Conservation (phyloP, 1,140 invertebrate species). For the Uloborus diversus region DNA sequence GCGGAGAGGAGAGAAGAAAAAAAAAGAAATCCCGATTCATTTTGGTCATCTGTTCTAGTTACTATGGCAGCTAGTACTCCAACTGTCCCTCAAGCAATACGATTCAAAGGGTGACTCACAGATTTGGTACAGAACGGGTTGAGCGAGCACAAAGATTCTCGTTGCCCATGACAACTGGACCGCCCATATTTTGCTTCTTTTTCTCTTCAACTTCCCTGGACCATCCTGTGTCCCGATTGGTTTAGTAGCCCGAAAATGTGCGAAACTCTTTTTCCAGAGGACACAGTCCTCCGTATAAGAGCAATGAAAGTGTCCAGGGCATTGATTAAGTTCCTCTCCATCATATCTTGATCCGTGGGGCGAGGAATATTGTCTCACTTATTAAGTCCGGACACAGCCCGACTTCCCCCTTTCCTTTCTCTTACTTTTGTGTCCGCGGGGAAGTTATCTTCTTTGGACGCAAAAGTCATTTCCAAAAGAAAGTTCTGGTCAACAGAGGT, state of each 20-base stretch:
- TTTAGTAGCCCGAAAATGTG: constrained; percentile 35
- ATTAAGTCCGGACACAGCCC: constrained; percentile 49
- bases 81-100: constrained; percentile 9
- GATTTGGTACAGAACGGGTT: constrained; percentile 31
- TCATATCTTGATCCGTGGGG: constrained; percentile 25
- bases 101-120: constrained; percentile 26
- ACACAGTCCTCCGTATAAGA: background rate
- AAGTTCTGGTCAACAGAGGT: constrained; percentile 45
- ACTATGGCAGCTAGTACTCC: background rate
- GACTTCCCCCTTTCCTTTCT: constrained; percentile 10
- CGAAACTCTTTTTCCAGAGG: constrained; percentile 29
- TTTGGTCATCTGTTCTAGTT: constrained; percentile 36
- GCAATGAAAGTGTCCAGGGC: constrained; percentile 31
- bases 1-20: no score
- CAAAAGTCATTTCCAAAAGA: constrained; percentile 43
- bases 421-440: background rate
- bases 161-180: constrained; percentile 18
- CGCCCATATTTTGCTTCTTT: constrained; percentile 4
- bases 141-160: constrained; percentile 16
- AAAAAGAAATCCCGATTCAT: constrained; percentile 30
- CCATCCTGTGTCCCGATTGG: constrained; percentile 28
- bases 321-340: constrained; percentile 51
- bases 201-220: background rate
- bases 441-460: background rate
- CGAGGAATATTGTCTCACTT: constrained; percentile 49